Evolutionary conservation across 1,140 invertebrate species (phyloP), one percentile per base, ranked within the genome.

Genomic region (Asbolus verrucosus): DNA sequence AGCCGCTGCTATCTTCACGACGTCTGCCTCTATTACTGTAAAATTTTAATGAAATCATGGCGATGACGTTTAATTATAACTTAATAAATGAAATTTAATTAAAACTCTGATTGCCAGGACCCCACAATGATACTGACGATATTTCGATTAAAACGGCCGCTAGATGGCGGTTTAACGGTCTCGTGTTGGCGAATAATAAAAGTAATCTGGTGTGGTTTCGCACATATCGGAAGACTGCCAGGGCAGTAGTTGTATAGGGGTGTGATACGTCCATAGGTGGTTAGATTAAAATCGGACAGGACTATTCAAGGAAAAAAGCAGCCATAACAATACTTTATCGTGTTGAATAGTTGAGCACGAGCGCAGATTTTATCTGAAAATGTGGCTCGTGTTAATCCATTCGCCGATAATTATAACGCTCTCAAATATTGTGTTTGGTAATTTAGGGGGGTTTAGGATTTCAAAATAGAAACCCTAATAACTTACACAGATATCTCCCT

Each of bases 21-120:
- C 4, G 13, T 4, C 39, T 16, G 13, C 39, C 39, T 6, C 24
- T 19, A 54, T 30, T 27, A 19, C 46, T 9, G 46, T 13, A 31
- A 54, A 54, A 54, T 54, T 54, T 54, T 54, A 54, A 54, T 54
- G 46, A 54, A 54, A 54, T 54, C 46, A 54, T 54, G 46, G 46
- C 46, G 18, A 54, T 54, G 46, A 54, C 46, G 46, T 54, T 54
- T 54, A 54, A 54, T 54, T 54, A 54, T 54, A 54, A 54, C 46
- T 54, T 54, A 54, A 54, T 54, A 54, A 54, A 54, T 54, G 46
- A 14, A 54, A 54, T 54, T 54, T 54, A 54, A 54, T 54, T 54
- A 54, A 54, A 54, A 54, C 46, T 13, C 43, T 21, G 19, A 36
- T 36, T 36, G 33, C 33, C 5, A 36, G n/a, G 0, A 11, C 2